Evolutionary conservation across 2,113 vertebrate genomes (phyloP).

Genomic region (Rhinogobius similis): DNA sequence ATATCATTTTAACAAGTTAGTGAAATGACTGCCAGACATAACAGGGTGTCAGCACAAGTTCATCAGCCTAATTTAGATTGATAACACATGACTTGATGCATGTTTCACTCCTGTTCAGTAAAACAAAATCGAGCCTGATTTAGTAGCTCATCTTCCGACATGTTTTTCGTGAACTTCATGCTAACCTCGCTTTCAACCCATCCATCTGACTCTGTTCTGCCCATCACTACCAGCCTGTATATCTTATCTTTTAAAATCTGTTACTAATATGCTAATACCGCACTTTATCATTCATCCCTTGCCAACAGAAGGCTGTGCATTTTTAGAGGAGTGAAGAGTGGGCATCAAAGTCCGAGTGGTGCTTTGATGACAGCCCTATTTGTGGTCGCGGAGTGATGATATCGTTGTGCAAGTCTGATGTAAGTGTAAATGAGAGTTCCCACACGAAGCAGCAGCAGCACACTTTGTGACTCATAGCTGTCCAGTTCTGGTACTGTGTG

Average conservation of each 20-base stretch:
- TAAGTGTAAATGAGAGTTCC: slow-evolving; percentile 38
- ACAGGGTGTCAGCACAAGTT: neutral
- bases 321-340: slow-evolving; percentile 15
- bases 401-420: slow-evolving; percentile 18
- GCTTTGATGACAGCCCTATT: slow-evolving; percentile 20
- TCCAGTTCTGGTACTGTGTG: slow-evolving; percentile 11
- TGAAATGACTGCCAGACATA: slow-evolving; percentile 1
- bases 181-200: neutral
- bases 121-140: neutral
- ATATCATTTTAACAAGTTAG: neutral
- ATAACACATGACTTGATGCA: neutral
- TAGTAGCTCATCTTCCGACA: neutral
- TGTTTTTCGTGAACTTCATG: neutral
- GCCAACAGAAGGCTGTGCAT: neutral
- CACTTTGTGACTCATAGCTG: slow-evolving; percentile 48
- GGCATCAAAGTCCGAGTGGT: slow-evolving; percentile 13
- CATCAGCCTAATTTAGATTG: neutral
- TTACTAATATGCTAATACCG: slow-evolving; percentile 1
- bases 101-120: neutral
- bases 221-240: neutral
- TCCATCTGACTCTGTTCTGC: neutral
- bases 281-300: neutral
- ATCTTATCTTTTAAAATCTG: neutral
- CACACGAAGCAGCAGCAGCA: slow-evolving; percentile 47
- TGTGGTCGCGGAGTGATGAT: slow-evolving; percentile 32